Evolutionary conservation across 2,797 vertebrate genomes (phyloP).

Genomic region (Catostomus latipinnis): DNA sequence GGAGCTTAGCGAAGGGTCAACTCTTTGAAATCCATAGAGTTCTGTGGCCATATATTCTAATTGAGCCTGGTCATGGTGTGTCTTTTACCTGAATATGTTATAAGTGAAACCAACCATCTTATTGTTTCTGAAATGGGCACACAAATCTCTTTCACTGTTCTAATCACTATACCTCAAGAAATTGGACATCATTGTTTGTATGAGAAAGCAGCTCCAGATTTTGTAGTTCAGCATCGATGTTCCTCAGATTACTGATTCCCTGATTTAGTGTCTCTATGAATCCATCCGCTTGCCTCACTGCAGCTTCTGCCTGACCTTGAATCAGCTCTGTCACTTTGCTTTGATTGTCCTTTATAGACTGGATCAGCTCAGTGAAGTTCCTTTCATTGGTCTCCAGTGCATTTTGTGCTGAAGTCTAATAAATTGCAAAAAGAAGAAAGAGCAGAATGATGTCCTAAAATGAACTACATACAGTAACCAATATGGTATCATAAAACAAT

Average conservation of each 20-base stretch:
- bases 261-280: conserved; percentile 41
- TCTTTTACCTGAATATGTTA: neutral
- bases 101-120: neutral
- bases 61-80: neutral
- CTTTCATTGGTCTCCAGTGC: conserved; percentile 28
- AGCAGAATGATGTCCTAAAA: conserved; percentile 3
- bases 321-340: conserved; percentile 25
- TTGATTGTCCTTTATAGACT: conserved; percentile 25
- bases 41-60: too few relatives aligned
- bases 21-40: too few relatives aligned
- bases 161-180: conserved; percentile 45
- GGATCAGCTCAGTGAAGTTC: conserved; percentile 44
- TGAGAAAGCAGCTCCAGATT: conserved; percentile 44
- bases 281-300: conserved; percentile 43
- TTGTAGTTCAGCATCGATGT: conserved; percentile 29
- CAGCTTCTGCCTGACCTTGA: conserved; percentile 49
- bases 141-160: neutral
- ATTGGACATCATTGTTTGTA: conserved; percentile 50
- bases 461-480: neutral
- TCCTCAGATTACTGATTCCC: conserved; percentile 52
- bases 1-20: too few relatives aligned
- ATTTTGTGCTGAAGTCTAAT: conserved; percentile 21
- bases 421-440: neutral
- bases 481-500: neutral
- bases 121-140: neutral